Evolutionary conservation across 1,140 invertebrate genomes (phyloP).

Genomic region (Brevipalpus yothersi): DNA sequence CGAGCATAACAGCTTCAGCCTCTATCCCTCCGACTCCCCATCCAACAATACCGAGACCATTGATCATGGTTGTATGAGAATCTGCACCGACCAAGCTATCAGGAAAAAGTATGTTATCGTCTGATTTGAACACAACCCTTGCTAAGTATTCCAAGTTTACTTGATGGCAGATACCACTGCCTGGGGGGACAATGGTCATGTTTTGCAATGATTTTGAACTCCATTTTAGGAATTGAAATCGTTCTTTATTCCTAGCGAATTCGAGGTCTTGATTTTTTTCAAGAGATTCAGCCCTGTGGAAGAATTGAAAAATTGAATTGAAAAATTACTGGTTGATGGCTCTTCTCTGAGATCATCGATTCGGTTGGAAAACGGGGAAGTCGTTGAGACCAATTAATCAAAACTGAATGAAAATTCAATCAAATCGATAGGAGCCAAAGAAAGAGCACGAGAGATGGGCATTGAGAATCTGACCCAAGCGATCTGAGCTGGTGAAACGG

Average conservation of each 20-base stretch:
- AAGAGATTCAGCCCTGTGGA: slow-evolving; percentile 52
- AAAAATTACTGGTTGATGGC: no score
- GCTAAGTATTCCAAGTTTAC: slow-evolving; percentile 90
- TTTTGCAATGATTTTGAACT: slow-evolving; percentile 82
- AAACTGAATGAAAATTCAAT: no score
- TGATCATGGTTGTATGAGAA: slow-evolving; percentile 97
- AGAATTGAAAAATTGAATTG: slow-evolving; percentile 4
- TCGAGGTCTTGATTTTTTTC: slow-evolving; percentile 84
- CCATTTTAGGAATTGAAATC: slow-evolving; percentile 93
- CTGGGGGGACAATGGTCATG: slow-evolving; percentile 91
- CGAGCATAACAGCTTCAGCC: slow-evolving; percentile 41
- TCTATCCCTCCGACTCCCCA: slow-evolving; percentile 38
- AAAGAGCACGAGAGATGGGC: neutral
- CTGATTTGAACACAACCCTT: slow-evolving; percentile 63
- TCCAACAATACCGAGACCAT: slow-evolving; percentile 47
- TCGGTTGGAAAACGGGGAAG: no score
- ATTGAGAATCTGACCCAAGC: slow-evolving; percentile 20
- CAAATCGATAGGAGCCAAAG: neutral
- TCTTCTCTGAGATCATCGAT: no score
- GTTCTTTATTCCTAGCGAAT: slow-evolving; percentile 83
- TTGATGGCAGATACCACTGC: slow-evolving; percentile 93
- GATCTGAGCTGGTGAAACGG: slow-evolving; percentile 24
- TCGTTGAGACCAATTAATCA: no score
- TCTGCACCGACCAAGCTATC: slow-evolving; percentile 96
- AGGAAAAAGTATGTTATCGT: slow-evolving; percentile 45